Conservation (phyloP, 1,140 invertebrate species). For the Papilio glaucus region DNA sequence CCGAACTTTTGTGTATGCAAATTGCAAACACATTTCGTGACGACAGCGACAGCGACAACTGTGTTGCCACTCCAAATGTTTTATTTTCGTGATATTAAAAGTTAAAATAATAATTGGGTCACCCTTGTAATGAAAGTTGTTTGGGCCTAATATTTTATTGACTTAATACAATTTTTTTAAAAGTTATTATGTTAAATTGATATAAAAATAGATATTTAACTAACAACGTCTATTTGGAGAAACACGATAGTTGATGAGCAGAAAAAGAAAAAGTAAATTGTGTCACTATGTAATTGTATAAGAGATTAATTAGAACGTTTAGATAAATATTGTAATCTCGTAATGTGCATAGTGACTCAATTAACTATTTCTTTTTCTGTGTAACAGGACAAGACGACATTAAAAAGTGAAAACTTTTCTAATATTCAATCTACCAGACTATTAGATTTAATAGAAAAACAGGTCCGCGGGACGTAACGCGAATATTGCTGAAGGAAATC, state of each 20-base stretch:
- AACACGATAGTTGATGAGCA: neutral
- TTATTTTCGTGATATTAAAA: slow-evolving; percentile 26
- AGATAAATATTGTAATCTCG: too few species aligned
- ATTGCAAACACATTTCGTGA: slow-evolving; percentile 37
- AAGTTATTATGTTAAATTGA: too few species aligned
- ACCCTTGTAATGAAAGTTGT: neutral
- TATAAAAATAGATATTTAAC: too few species aligned
- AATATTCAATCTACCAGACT: neutral
- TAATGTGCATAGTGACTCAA: neutral
- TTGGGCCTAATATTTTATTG: neutral
- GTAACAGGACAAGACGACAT: neutral
- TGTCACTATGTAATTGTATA: slow-evolving; percentile 10
- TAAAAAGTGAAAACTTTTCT: neutral
- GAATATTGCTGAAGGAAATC: too few species aligned
- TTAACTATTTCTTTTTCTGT: too few species aligned
- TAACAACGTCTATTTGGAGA: neutral
- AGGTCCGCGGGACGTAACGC: neutral
- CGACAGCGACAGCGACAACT: slow-evolving; percentile 7
- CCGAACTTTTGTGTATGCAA: slow-evolving; percentile 35
- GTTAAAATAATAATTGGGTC: neutral
- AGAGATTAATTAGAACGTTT: neutral
- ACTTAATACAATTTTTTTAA: neutral
- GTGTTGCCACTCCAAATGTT: neutral
- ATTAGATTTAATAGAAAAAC: neutral
- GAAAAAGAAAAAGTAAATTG: neutral